Evolutionary conservation across 92 coral and sea anemone species (phyloP), one percentile per base, ranked within the genome.

Genomic region (Heteractis magnifica): DNA sequence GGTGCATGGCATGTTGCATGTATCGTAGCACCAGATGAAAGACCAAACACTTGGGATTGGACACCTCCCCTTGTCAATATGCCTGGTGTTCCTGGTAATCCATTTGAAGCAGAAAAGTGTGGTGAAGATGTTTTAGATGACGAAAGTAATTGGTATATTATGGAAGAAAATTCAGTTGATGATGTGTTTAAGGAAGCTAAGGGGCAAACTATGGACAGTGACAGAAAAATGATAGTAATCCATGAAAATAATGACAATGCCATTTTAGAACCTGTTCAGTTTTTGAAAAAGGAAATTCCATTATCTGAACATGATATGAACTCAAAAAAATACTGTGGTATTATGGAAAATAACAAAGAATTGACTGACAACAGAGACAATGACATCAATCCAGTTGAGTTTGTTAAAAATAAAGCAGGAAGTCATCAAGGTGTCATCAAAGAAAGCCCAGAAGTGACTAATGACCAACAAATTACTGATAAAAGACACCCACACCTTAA

Each of bases 1-100:
- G 99, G 99, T 1, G 93, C 99, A 2, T 97, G 99, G 99, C 99
- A 97, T 72, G 95, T 97, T 26, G 92, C 97, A 48, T 93, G 94
- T 72, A 87, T 87, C 49, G 92, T 97, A 20, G 68, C 77, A 44
- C 26, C 76, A 49, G 52, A 56, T 10, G 11, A 75, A 48, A 79
- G 14, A 71, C 60, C 55, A 79, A 79, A 49, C 41, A 70, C 20
- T 18, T 14, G 55, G 77, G 48, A 23, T 10, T 51, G 72, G 58
- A 41, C 83, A 79, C 56, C 77, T 65, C 53, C 65, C 52, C 49
- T 6, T 62, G 70, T n/a, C 12, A 23, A 68, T 48, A 26, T 68
- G 6, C 73, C 73, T 68, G 73, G 20, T 26, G 15, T 14, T 20
- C 12, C 44, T 7, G 73, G 9, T 68, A 26, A 68, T 3, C 73